These are phyloP conservation scores for Poliocrania exsul DNA, from an alignment of 2,797 vertebrate species.

Conservation along the genomic window DNA sequence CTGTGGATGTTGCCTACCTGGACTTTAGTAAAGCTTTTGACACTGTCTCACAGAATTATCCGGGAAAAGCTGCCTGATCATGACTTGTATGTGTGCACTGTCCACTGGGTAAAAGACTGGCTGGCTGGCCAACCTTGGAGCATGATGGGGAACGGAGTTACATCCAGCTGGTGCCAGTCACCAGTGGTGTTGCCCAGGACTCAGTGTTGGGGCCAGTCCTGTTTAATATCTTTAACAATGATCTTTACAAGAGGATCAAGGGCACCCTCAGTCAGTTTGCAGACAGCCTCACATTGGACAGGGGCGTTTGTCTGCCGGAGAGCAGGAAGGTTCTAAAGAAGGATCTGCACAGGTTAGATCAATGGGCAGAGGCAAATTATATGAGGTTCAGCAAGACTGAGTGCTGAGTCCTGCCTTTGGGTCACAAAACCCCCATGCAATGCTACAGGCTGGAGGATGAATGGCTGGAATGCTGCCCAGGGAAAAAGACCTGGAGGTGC, in stretches of 20 bases:
- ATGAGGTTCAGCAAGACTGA: background rate
- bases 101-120: background rate
- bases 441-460: background rate
- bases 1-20: background rate
- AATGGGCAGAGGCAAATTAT: background rate
- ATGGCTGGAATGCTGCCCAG: background rate
- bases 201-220: background rate
- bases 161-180: fast-evolving
- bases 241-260: fast-evolving
- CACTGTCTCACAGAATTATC: background rate
- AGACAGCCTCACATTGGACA: background rate
- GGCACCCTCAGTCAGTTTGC: background rate
- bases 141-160: background rate
- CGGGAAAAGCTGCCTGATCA: background rate
- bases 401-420: background rate
- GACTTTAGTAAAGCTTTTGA: background rate
- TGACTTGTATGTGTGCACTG: background rate
- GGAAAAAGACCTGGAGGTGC: background rate
- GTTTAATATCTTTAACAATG: background rate
- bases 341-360: background rate
- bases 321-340: background rate
- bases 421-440: background rate
- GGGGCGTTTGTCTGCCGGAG: background rate
- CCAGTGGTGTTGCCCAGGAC: background rate
- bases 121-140: background rate